Percentiles rank a stretch among this genome's conserved stretches.
Evolutionary conservation across 2,797 vertebrate genomes (phyloP).

Genomic region (Prunella strophiata): DNA sequence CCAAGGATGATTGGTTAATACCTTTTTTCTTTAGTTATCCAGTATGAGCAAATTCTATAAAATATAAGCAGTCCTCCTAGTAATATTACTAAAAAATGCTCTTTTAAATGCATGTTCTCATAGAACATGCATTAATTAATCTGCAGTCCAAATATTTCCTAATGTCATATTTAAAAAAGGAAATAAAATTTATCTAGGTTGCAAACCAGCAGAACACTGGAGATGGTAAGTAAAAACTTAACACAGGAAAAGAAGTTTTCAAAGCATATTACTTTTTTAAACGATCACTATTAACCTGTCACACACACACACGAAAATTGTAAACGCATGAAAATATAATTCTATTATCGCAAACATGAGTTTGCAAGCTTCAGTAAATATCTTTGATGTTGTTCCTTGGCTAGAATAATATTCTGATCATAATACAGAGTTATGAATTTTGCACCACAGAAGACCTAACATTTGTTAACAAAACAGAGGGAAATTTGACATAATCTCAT

Average conservation of each 20-base stretch:
- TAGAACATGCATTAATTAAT: neutral
- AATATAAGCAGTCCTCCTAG: neutral
- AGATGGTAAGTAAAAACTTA: neutral
- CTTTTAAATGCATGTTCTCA: neutral
- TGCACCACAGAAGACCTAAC: neutral
- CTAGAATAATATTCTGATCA: neutral
- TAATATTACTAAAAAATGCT: neutral
- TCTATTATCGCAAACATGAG: neutral
- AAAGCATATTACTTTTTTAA: neutral
- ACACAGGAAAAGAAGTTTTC: neutral
- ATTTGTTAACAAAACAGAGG: neutral
- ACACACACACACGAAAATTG: neutral
- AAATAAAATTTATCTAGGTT: neutral
- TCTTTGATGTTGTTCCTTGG: neutral
- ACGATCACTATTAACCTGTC: neutral
- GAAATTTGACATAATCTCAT: neutral
- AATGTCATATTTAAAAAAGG: neutral
- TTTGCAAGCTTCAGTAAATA: neutral
- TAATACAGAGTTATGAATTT: neutral
- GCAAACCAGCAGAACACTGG: neutral
- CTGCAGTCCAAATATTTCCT: neutral
- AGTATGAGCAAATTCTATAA: neutral
- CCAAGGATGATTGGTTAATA: neutral
- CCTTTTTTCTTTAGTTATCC: neutral
- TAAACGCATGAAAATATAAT: neutral